phyloP scores from a whole-genome alignment of 37 sponge, comb jelly and placozoan species.

The Eunapius fragilis region DNA sequence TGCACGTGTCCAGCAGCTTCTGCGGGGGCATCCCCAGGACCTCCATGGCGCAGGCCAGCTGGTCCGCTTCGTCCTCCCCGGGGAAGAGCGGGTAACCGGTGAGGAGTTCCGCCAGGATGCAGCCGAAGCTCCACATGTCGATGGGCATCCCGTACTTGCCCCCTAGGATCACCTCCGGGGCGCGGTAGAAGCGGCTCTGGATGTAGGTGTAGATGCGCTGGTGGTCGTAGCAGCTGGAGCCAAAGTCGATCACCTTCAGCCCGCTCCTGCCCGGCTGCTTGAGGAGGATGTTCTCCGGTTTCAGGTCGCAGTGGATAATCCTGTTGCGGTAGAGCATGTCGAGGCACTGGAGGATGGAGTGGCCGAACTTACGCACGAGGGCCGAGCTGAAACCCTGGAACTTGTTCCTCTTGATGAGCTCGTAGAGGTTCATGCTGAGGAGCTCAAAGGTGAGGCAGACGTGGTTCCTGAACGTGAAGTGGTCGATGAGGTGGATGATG shows the following conservation, averaged over 20 bases:
- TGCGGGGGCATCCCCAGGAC: slow-evolving; percentile 85
- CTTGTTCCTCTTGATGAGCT: slow-evolving; percentile 99
- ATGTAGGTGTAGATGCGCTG: slow-evolving; percentile 97
- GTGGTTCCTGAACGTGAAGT: slow-evolving; percentile 94
- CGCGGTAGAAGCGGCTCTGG: slow-evolving; percentile 94
- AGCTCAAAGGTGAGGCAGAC: slow-evolving; percentile 98
- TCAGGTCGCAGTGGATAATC: slow-evolving; percentile 99
- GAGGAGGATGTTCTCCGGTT: slow-evolving; percentile 96
- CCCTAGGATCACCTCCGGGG: slow-evolving; percentile 96
- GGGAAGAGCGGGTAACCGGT: slow-evolving; percentile 96
- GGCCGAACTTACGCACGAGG: slow-evolving; percentile 97
- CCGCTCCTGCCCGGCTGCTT: slow-evolving; percentile 94
- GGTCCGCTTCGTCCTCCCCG: slow-evolving; percentile 94
- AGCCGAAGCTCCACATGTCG: slow-evolving; percentile 99
- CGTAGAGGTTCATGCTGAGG: slow-evolving; percentile 97
- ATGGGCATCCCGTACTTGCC: slow-evolving; percentile 95
- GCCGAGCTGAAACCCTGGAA: slow-evolving; percentile 97
- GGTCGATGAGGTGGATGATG: slow-evolving; percentile 93
- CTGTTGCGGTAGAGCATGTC: slow-evolving; percentile 90
- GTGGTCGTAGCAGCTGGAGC: slow-evolving; percentile 95
- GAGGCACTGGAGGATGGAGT: slow-evolving; percentile 95
- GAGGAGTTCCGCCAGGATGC: slow-evolving; percentile 92
- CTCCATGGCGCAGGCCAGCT: slow-evolving; percentile 94
- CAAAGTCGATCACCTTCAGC: slow-evolving; percentile 96
- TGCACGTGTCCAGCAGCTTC: slow-evolving; percentile 77